These are phyloP conservation scores for Coilia nasus DNA, from an alignment of 2,797 vertebrate genomes.

Conservation along the genomic window DNA sequence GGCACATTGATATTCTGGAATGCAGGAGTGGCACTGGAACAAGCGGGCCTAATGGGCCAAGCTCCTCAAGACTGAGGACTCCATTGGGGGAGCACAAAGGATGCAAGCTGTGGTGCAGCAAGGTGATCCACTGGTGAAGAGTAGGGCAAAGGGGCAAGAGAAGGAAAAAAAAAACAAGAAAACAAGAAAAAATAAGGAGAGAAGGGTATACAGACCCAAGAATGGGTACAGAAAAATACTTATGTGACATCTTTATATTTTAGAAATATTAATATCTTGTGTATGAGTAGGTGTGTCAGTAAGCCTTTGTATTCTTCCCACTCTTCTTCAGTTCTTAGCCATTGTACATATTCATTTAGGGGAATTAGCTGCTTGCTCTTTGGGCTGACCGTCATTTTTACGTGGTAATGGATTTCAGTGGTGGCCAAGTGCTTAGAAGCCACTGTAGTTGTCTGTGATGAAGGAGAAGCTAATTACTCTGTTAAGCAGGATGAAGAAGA, in stretches of 20 bases:
- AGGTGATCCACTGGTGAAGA: constrained; percentile 15
- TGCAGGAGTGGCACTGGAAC: constrained; percentile 44
- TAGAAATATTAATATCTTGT: not conserved
- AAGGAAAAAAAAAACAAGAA: not conserved
- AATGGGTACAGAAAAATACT: too few species aligned
- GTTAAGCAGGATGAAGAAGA: constrained; percentile 14
- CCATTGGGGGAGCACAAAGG: constrained; percentile 36
- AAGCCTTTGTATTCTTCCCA: not conserved
- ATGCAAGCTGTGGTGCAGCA: constrained; percentile 45
- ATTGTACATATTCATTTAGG: not conserved
- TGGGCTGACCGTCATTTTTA: not conserved
- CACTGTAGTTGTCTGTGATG: not conserved
- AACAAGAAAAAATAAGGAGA: not conserved
- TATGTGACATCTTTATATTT: not conserved
- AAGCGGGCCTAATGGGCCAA: constrained; percentile 27
- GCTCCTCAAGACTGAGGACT: constrained; percentile 34
- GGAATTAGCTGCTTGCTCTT: not conserved
- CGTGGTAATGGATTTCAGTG: constrained; percentile 14
- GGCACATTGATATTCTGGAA: constrained; percentile 51
- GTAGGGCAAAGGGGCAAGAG: not conserved
- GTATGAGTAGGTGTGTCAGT: not conserved
- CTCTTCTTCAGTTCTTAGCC: not conserved
- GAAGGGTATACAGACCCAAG: not conserved
- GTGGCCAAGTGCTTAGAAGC: constrained; percentile 21
- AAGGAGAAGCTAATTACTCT: constrained; percentile 20